Evolutionary conservation across 2,113 vertebrate species (phyloP).

Genomic region (Crocuta crocuta): DNA sequence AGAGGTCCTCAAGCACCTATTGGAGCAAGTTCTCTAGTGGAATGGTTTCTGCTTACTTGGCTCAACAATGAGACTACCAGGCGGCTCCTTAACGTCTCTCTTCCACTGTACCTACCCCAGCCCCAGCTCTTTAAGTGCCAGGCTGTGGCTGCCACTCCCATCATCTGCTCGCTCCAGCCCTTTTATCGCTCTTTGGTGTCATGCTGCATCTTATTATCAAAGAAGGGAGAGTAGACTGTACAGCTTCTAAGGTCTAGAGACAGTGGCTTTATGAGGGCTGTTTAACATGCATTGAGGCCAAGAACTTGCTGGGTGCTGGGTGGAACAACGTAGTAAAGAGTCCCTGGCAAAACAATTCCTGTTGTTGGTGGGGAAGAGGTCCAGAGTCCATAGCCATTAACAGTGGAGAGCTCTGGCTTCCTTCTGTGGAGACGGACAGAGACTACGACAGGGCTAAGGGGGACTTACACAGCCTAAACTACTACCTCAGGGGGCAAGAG

Average conservation of each 20-base stretch:
- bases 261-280: slow-evolving; percentile 20
- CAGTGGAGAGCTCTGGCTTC: not conserved
- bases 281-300: slow-evolving; percentile 61
- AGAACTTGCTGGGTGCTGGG: slow-evolving; percentile 26
- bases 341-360: slow-evolving; percentile 21
- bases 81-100: not conserved
- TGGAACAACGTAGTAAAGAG: not conserved
- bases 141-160: not conserved
- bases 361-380: not conserved
- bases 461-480: not conserved
- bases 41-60: slow-evolving; percentile 3
- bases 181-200: not conserved
- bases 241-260: slow-evolving; percentile 43
- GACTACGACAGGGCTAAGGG: not conserved
- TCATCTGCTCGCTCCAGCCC: not conserved
- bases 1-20: not conserved
- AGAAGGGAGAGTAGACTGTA: not conserved
- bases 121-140: not conserved
- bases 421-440: not conserved
- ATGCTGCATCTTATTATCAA: not conserved
- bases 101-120: not conserved
- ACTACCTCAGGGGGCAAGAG: not conserved
- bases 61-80: not conserved
- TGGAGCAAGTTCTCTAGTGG: not conserved
- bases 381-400: not conserved